Evolutionary conservation across 2,113 vertebrate species (phyloP).

Genomic region (Lepus europaeus): DNA sequence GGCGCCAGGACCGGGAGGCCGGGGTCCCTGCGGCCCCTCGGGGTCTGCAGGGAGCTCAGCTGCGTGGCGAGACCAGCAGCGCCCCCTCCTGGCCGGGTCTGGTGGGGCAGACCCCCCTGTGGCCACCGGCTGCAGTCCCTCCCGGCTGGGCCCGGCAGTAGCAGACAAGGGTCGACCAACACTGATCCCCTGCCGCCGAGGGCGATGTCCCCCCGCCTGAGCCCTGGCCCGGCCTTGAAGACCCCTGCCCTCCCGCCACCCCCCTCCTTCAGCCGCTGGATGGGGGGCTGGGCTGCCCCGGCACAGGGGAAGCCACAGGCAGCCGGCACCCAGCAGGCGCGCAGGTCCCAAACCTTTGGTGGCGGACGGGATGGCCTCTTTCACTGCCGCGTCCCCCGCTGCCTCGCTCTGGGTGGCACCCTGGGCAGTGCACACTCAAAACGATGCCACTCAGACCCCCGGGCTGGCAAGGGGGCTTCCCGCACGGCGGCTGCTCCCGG

Average conservation of each 20-base stretch:
- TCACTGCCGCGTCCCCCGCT: background rate
- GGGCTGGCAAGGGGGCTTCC: background rate
- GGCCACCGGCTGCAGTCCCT: background rate
- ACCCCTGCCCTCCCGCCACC: background rate
- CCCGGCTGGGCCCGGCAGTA: background rate
- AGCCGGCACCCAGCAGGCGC: background rate
- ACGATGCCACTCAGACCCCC: background rate
- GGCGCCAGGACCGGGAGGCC: background rate
- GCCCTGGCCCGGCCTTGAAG: no score
- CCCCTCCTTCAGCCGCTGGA: background rate
- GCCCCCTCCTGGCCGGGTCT: background rate
- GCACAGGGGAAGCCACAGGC: background rate
- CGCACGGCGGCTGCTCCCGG: background rate
- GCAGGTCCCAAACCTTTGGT: conserved; percentile 68
- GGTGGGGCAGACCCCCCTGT: background rate
- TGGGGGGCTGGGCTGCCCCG: background rate
- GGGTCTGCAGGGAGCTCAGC: background rate
- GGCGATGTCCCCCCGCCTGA: background rate
- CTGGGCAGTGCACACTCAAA: fast-evolving
- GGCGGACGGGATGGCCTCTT: conserved; percentile 8
- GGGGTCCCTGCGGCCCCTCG: fast-evolving
- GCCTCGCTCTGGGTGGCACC: background rate
- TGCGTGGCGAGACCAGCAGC: background rate
- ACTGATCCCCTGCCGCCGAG: background rate
- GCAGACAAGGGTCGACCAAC: background rate